phyloP scores from a whole-genome alignment of 2,113 vertebrate species.

The Pimephales promelas region DNA sequence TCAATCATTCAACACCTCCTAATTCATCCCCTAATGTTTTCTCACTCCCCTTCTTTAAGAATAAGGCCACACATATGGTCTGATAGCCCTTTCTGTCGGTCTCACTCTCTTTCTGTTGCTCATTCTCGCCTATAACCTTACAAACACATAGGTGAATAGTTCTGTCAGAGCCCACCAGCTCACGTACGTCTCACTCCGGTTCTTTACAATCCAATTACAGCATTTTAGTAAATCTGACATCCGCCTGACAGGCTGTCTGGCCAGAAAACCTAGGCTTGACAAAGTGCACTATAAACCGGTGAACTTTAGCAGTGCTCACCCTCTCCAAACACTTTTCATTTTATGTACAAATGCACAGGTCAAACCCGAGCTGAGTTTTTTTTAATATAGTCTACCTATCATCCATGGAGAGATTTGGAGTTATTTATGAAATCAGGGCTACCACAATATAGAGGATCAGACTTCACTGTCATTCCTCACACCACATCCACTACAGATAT shows the following conservation, averaged over 20 bases:
- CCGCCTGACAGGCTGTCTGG: slow-evolving; percentile 60
- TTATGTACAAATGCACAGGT: slow-evolving; percentile 48
- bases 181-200: slow-evolving; percentile 66
- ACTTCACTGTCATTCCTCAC: background rate
- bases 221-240: slow-evolving; percentile 69
- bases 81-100: slow-evolving; percentile 25
- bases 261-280: slow-evolving; percentile 64
- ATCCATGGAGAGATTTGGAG: slow-evolving; percentile 29
- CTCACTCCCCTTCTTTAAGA: slow-evolving; percentile 27
- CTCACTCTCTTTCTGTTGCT: background rate
- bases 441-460: background rate
- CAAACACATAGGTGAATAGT: slow-evolving; percentile 67
- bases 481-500: background rate
- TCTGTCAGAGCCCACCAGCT: slow-evolving; percentile 67
- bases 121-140: slow-evolving; percentile 68
- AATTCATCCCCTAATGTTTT: slow-evolving; percentile 27
- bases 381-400: background rate
- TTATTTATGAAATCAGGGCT: slow-evolving; percentile 25
- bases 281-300: slow-evolving; percentile 59
- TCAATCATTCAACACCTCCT: slow-evolving; percentile 72
- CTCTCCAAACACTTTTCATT: slow-evolving; percentile 31
- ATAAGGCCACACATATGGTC: slow-evolving; percentile 48
- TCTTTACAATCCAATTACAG: slow-evolving; percentile 75
- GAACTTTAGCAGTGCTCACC: slow-evolving; percentile 39
- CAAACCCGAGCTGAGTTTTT: slow-evolving; percentile 18